Evolutionary conservation across 2,888 invertebrate species (phyloP).

Genomic region (Azorinus chamasolen): DNA sequence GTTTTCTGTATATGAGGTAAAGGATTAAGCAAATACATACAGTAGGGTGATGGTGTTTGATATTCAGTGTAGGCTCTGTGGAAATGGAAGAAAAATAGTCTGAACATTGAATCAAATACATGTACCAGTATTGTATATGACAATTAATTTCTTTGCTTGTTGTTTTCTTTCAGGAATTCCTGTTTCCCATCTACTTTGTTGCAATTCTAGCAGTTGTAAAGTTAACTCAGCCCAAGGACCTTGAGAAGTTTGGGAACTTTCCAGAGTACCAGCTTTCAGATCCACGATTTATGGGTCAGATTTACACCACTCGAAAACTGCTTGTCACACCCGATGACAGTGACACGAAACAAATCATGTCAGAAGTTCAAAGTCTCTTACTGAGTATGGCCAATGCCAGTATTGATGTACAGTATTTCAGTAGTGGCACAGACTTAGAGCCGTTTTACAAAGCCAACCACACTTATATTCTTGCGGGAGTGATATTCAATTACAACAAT

Average conservation of each 20-base stretch:
- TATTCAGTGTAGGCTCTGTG: too few species aligned
- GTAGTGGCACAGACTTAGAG: conserved; percentile 90
- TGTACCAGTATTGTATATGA: too few species aligned
- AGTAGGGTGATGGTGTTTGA: too few species aligned
- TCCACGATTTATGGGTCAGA: too few species aligned
- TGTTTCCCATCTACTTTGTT: conserved; percentile 92
- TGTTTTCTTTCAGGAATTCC: conserved; percentile 88
- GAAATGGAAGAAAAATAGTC: too few species aligned
- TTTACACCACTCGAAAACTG: conserved; percentile 24
- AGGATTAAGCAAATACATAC: too few species aligned
- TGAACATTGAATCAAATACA: too few species aligned
- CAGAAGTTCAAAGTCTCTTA: conserved; percentile 29
- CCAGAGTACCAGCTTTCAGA: conserved; percentile 4
- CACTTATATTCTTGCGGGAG: conserved; percentile 88
- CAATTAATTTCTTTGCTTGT: too few species aligned
- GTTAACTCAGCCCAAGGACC: conserved; percentile 11
- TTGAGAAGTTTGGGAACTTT: conserved; percentile 12
- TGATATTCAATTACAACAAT: conserved; percentile 86
- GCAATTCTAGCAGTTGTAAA: conserved; percentile 91
- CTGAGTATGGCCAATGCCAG: conserved; percentile 12
- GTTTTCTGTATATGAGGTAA: too few species aligned
- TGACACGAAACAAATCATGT: conserved; percentile 56
- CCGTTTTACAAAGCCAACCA: conserved; percentile 91
- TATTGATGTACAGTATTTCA: conserved; percentile 87
- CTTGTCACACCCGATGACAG: conserved; percentile 77